phyloP scores from a whole-genome alignment of 1,140 invertebrate genomes.

The Archivesica marissinica region DNA sequence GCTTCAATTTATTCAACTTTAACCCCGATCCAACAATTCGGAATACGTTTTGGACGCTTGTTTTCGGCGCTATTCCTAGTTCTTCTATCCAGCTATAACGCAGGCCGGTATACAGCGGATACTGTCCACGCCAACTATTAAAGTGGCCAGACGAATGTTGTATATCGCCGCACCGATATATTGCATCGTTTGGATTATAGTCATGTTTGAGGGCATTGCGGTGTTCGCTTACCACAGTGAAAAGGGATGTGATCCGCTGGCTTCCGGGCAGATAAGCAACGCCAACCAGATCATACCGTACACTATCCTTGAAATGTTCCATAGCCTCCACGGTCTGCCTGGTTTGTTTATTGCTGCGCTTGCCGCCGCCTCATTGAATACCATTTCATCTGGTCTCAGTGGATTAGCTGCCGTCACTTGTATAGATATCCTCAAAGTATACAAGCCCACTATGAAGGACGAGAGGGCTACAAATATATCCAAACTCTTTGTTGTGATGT shows the following conservation, averaged over 20 bases:
- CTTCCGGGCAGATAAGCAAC: constrained; percentile 30
- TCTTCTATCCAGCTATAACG: constrained; percentile 29
- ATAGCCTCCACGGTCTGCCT: constrained; percentile 15
- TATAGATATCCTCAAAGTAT: constrained; percentile 39
- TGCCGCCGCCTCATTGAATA: constrained; percentile 30
- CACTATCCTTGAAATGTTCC: constrained; percentile 42
- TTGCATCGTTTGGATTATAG: neutral
- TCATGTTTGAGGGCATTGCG: constrained; percentile 30
- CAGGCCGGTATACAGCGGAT: constrained; percentile 51
- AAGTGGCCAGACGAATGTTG: constrained; percentile 18
- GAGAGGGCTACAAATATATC: constrained; percentile 31
- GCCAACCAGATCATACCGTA: constrained; percentile 45
- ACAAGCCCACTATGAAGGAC: neutral
- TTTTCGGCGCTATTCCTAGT: constrained; percentile 30
- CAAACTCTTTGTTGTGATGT: constrained; percentile 33
- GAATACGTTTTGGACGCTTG: constrained; percentile 49
- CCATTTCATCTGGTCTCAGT: constrained; percentile 48
- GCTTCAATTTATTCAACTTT: constrained; percentile 43
- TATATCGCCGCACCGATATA: constrained; percentile 43
- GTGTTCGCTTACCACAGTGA: constrained; percentile 35
- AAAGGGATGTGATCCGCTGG: constrained; percentile 47
- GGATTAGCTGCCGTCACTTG: constrained; percentile 33
- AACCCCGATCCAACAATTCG: constrained; percentile 48
- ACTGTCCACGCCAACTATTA: constrained; percentile 20
- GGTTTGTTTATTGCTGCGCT: constrained; percentile 48